Evolutionary conservation across 2,888 invertebrate species (phyloP).

Genomic region (Bimastos eiseni): DNA sequence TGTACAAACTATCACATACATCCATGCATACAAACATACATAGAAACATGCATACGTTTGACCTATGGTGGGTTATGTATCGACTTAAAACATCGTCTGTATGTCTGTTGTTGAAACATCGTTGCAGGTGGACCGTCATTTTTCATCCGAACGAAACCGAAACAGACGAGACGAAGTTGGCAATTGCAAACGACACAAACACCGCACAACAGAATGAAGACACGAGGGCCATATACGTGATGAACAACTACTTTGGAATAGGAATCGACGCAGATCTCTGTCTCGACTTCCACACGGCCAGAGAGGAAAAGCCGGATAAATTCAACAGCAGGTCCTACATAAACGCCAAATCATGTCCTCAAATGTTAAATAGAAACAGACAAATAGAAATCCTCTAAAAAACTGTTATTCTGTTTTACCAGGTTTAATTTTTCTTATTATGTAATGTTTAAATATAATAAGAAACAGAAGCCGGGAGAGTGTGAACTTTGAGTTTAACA

Average conservation of each 20-base stretch:
- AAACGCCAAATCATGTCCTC: not conserved
- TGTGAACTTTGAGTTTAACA: not conserved
- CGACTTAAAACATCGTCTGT: too few species aligned
- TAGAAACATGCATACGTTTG: slow-evolving; percentile 21
- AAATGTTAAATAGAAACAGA: not conserved
- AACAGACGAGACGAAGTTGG: slow-evolving; percentile 60
- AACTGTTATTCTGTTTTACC: too few species aligned
- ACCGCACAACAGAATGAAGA: slow-evolving; percentile 75
- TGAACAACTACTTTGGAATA: slow-evolving; percentile 99
- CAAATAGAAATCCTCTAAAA: too few species aligned
- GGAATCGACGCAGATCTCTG: slow-evolving; percentile 99
- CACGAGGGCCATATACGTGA: slow-evolving; percentile 97
- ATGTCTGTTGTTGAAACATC: not conserved
- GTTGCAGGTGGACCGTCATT: slow-evolving; percentile 91
- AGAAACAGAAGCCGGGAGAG: too few species aligned
- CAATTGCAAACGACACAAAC: slow-evolving; percentile 61
- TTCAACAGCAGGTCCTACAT: slow-evolving; percentile 85
- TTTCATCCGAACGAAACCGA: slow-evolving; percentile 80
- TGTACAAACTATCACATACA: too few species aligned
- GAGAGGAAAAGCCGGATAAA: slow-evolving; percentile 96
- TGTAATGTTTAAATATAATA: too few species aligned
- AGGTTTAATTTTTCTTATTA: too few species aligned
- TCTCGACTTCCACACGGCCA: slow-evolving; percentile 96
- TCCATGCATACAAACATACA: too few species aligned
- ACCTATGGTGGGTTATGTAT: not conserved